Evolutionary conservation across 2,797 vertebrate genomes (phyloP), one percentile per base, ranked within the genome.

Genomic region (Tinamus major): DNA sequence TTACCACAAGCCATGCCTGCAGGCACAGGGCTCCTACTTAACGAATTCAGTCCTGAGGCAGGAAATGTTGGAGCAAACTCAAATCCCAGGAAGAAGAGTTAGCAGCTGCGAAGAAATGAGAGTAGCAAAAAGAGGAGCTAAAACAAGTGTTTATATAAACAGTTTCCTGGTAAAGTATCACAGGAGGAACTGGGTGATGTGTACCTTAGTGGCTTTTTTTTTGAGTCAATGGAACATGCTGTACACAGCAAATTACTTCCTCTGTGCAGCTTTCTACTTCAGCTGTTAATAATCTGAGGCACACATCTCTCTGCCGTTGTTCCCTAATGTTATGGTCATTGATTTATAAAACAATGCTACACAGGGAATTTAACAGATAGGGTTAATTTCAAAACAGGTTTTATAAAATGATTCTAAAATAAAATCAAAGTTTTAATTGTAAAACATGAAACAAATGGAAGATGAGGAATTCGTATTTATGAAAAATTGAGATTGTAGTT

Each of bases 351-450:
- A 23, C 56, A 79, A 41, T 70, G 68, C 27, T 71, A 92, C 68
- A 69, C 19, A 76, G 56, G 72, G 26, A 85, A 90, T 68, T 77
- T 79, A 71, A 85, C 44, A 86, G 64, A 85, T 1, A 2, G 16
- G 63, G 61, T 5, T 70, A 55, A 87, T 61, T 89, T 95, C 74
- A 95, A 68, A 61, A n/a, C 80, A 77, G 7, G 6, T 61, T 81
- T 88, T 76, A 81, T 71, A 82, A 90, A 67, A 29, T 35, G 79
- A 88, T 91, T 90, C 86, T 49, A 95, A 95, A 92, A 85, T 46
- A 92, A 91, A 93, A 44, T 1, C 15, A 41, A 94, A 41, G 8
- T 70, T 92, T 94, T 72, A 61, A 72, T 92, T 94, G 89, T 55
- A 79, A 89, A 85, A 72, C 20, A 79, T 35, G 39, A 85, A 92